These are phyloP conservation scores for Leucophora obtusa DNA, from an alignment of 2,888 invertebrate species.

Conservation along the genomic window DNA sequence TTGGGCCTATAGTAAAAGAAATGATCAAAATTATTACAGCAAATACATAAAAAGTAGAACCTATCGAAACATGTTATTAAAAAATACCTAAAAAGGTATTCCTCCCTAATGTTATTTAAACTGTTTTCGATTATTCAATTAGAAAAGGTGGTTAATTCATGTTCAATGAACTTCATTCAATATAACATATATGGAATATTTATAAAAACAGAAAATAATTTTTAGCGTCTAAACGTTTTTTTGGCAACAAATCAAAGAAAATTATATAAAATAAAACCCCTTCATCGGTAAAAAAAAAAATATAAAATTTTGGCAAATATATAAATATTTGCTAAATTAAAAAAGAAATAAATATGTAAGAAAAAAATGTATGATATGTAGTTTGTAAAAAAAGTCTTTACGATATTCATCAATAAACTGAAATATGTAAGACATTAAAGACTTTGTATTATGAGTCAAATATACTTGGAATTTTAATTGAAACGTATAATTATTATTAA, in stretches of 20 bases:
- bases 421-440: slow-evolving; percentile 5
- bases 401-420: not conserved
- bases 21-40: too few relatives aligned
- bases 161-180: slow-evolving; percentile 63
- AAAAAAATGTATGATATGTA: too few relatives aligned
- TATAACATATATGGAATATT: too few relatives aligned
- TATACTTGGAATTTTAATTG: slow-evolving; percentile 59
- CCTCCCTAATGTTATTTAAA: too few relatives aligned
- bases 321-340: not conserved
- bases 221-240: slow-evolving; percentile 46
- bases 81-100: too few relatives aligned
- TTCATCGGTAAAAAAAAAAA: not conserved
- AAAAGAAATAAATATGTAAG: not conserved
- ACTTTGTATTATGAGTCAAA: slow-evolving; percentile 14
- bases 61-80: too few relatives aligned
- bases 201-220: slow-evolving; percentile 36
- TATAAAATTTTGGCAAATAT: slow-evolving; percentile 9
- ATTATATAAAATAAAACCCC: slow-evolving; percentile 29
- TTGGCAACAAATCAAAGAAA: slow-evolving; percentile 62
- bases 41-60: too few relatives aligned
- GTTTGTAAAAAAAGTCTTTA: not conserved
- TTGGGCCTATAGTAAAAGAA: too few relatives aligned
- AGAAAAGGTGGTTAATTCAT: not conserved
- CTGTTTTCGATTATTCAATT: too few relatives aligned
- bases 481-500: slow-evolving; percentile 40